Conservation (phyloP, 2,888 invertebrate species). For the Stenichneumon culpator region DNA sequence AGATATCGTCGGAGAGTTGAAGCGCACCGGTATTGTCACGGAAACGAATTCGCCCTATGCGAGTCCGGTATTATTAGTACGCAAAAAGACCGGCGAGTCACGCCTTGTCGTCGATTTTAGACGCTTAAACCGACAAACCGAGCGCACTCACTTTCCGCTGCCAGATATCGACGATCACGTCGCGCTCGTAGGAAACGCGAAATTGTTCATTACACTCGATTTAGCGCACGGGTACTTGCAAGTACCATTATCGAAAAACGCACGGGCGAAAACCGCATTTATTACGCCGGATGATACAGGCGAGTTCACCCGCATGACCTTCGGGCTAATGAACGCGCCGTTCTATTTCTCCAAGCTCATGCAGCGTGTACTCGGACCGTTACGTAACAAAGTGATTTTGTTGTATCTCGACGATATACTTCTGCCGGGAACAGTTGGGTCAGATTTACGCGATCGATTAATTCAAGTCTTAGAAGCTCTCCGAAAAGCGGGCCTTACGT, state of each 20-base stretch:
- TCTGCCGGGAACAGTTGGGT: conserved; percentile 61
- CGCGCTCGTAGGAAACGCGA: too few species aligned
- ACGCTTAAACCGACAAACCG: conserved; percentile 37
- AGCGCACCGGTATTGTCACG: conserved; percentile 39
- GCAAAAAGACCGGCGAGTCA: too few species aligned
- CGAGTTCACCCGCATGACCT: too few species aligned
- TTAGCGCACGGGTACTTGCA: too few species aligned
- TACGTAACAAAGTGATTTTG: conserved; percentile 20
- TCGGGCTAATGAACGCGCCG: too few species aligned
- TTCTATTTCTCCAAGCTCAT: too few species aligned
- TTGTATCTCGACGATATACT: conserved; percentile 45
- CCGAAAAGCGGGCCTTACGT: conserved; percentile 70
- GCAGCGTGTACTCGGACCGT: conserved; percentile 3
- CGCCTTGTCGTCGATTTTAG: conserved; percentile 46
- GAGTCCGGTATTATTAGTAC: too few species aligned
- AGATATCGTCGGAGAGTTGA: conserved; percentile 52
- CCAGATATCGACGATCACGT: conserved; percentile 43
- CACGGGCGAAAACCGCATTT: too few species aligned
- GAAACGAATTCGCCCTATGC: conserved; percentile 20
- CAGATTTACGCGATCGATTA: conserved; percentile 61
- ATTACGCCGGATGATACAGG: too few species aligned
- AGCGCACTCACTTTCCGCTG: conserved; percentile 36
- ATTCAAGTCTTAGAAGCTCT: conserved; percentile 9
- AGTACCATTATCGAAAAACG: too few species aligned
- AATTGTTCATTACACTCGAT: too few species aligned